Evolutionary conservation across 2,888 invertebrate genomes (phyloP).

Genomic region (Troides helena): DNA sequence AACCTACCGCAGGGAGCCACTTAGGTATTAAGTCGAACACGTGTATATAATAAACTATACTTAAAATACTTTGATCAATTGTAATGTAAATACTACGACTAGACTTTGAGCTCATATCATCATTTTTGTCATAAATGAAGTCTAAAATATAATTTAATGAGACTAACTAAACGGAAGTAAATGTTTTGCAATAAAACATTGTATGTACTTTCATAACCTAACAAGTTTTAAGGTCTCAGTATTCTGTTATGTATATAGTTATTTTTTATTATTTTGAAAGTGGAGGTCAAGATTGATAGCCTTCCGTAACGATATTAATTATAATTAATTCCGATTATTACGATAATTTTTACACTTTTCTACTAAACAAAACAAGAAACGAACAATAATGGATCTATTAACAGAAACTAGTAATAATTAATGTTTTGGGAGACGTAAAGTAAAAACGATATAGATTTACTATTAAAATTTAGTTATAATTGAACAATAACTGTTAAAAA

Average conservation of each 20-base stretch:
- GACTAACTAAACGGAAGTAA: background rate
- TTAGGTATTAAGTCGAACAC: too few species aligned
- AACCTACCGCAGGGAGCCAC: too few species aligned
- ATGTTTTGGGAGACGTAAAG: background rate
- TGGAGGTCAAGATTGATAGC: background rate
- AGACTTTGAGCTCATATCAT: too few species aligned
- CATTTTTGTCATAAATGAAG: too few species aligned
- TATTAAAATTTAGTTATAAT: background rate
- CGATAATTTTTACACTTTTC: background rate
- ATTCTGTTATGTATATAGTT: background rate
- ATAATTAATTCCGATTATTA: background rate
- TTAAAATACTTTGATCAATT: too few species aligned
- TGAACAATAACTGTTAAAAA: background rate
- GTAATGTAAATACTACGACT: too few species aligned
- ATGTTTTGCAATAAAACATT: background rate
- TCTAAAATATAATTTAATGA: too few species aligned
- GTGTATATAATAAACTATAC: too few species aligned
- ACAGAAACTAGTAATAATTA: background rate
- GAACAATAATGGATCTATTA: too few species aligned
- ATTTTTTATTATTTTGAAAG: background rate
- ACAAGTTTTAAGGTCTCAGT: background rate
- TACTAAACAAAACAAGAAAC: background rate
- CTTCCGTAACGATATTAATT: background rate
- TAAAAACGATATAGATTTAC: background rate
- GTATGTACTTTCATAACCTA: background rate